Evolutionary conservation across 2,888 invertebrate species (phyloP), one percentile per base, ranked within the genome.

Genomic region (Subacronicta megacephala): DNA sequence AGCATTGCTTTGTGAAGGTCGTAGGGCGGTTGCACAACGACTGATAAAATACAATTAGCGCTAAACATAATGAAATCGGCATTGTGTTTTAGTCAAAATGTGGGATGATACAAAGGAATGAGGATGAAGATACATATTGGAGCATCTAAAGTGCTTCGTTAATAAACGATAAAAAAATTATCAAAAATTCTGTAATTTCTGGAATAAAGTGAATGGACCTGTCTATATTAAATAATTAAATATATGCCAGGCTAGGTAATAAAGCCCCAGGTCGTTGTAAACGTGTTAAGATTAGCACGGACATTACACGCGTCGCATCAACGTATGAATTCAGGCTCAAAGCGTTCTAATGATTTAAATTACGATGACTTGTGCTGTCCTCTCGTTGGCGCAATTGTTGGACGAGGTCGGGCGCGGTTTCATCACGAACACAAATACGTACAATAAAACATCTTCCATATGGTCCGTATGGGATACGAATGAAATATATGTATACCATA

Each of bases 341-440:
- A 68, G 68, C 71, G 77, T 82, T 83, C 81, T 85, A 88, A 89
- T 86, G 84, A 83, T 87, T 88, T 88, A 88, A 91, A 90, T 90
- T 90, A 88, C 87, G 86, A 89, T 89, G 90, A 89, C 82, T 88
- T 82, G 85, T 83, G 79, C 81, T 77, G 82, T 82, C 78, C 80
- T 81, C 85, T 88, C 83, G 89, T 92, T 90, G 89, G 85, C 79
- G 80, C 88, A 92, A 89, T 88, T 90, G 88, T 74, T 77, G 71
- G 83, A 60, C 90, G 90, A 90, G 90, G 90, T 82, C 92, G 83
- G 78, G 78, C 83, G 87, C 84, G 80, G 88, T 89, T 90, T 90
- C 89, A 90, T 90, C 90, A 88, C 81, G 80, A 82, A 81, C 85
- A 83, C 85, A 83, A 88, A 87, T 83, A 77, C 52, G 80, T 83